A percentile compares a stretch with the other conserved stretches of the same genome.
phyloP scores from a whole-genome alignment of 2,888 invertebrate genomes.

The Falcaria lacertinaria region DNA sequence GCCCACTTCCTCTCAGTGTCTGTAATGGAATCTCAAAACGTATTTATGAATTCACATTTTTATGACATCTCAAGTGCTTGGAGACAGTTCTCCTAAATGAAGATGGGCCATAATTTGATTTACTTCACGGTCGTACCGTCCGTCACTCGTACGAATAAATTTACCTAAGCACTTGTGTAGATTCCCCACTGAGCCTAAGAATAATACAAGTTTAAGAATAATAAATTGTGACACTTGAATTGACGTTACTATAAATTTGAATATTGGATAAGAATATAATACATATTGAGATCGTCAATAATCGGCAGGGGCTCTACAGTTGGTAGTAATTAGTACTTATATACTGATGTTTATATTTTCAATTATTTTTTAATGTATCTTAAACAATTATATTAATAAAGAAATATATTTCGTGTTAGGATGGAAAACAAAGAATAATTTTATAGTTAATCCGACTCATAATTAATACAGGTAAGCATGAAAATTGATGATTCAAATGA shows the following conservation, averaged over 20 bases:
- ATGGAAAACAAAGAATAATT: neutral
- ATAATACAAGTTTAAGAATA: too few relatives aligned
- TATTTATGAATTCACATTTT: slow-evolving; percentile 40
- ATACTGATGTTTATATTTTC: too few relatives aligned
- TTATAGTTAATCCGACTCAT: neutral
- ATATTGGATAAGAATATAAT: too few relatives aligned
- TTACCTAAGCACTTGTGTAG: neutral
- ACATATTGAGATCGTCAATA: too few relatives aligned
- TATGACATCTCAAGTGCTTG: slow-evolving; percentile 37
- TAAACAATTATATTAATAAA: too few relatives aligned
- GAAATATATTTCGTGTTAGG: too few relatives aligned
- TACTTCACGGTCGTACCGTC: slow-evolving; percentile 4
- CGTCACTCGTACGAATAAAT: slow-evolving; percentile 5
- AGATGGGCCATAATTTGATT: slow-evolving; percentile 10
- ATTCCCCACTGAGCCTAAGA: neutral
- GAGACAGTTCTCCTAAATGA: slow-evolving; percentile 16
- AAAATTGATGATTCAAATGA: neutral
- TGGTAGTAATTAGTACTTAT: too few relatives aligned
- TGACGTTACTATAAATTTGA: too few relatives aligned
- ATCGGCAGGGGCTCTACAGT: too few relatives aligned
- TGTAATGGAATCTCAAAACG: slow-evolving; percentile 50
- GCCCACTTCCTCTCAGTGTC: slow-evolving; percentile 24
- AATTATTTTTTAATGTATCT: too few relatives aligned
- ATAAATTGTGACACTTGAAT: too few relatives aligned
- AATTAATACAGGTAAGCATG: neutral